phyloP scores from a whole-genome alignment of 2,888 invertebrate species.

The Prosopocoilus inquinatus region DNA sequence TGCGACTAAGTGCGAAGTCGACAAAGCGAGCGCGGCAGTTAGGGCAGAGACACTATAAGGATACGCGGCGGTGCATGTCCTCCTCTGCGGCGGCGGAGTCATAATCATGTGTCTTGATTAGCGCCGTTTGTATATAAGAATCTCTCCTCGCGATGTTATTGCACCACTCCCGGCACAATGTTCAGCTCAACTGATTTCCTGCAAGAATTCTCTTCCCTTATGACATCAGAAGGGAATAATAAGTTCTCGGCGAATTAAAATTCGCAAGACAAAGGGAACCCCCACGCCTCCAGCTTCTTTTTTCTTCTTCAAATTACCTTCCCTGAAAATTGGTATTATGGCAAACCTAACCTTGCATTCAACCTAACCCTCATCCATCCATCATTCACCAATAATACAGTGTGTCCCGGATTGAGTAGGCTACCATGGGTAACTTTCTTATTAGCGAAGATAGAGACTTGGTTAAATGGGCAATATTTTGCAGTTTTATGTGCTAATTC shows the following conservation, averaged over 20 bases:
- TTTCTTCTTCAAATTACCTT: no score
- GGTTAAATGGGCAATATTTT: no score
- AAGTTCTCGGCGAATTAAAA: not conserved
- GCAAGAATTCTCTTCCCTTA: conserved; percentile 25
- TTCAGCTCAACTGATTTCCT: conserved; percentile 31
- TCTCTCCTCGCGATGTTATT: conserved; percentile 44
- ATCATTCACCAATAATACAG: no score
- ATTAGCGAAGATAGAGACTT: no score
- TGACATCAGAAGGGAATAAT: conserved; percentile 13
- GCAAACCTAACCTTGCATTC: no score
- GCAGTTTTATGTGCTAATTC: no score
- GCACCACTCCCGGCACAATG: conserved; percentile 32
- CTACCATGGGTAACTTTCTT: no score
- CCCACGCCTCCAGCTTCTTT: no score
- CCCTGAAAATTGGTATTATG: no score
- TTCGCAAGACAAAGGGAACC: no score
- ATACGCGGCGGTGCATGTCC: conserved; percentile 43
- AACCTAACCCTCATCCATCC: no score
- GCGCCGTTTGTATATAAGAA: conserved; percentile 51
- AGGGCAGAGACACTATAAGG: conserved; percentile 7
- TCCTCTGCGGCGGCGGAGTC: conserved; percentile 42
- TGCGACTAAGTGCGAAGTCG: conserved; percentile 2
- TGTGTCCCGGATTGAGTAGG: no score
- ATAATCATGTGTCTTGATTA: conserved; percentile 54
- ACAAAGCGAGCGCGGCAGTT: conserved; percentile 2